These are phyloP conservation scores for Drosophila insularis DNA, from an alignment of 1,140 invertebrate species.

Conservation along the genomic window DNA sequence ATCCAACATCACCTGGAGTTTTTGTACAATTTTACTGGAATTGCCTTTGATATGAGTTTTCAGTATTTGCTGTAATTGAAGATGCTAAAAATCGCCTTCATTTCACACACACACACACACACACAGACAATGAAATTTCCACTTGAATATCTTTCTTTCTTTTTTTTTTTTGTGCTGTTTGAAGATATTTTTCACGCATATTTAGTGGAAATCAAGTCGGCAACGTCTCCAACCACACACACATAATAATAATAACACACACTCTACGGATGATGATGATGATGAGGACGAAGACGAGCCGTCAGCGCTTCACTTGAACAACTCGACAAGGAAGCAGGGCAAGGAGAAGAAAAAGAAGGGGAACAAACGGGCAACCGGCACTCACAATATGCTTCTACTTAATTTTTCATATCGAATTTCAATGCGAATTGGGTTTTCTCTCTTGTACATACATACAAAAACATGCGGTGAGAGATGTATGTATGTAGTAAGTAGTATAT, in stretches of 20 bases:
- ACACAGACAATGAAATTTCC: constrained; percentile 18
- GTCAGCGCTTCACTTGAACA: constrained; percentile 59
- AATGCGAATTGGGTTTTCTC: constrained; percentile 54
- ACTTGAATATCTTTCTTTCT: constrained; percentile 18
- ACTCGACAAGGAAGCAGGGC: constrained; percentile 43
- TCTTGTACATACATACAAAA: neutral
- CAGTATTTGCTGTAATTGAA: constrained; percentile 47
- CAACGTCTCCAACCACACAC: constrained; percentile 3
- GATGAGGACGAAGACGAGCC: constrained; percentile 26
- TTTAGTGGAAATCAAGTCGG: constrained; percentile 54
- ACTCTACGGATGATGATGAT: constrained; percentile 22
- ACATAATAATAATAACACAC: constrained; percentile 14
- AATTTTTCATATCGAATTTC: constrained; percentile 77
- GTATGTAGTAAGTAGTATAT: too few relatives aligned
- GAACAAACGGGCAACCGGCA: constrained; percentile 1
- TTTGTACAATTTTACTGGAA: neutral
- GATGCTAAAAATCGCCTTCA: constrained; percentile 57
- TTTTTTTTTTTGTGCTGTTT: constrained; percentile 19
- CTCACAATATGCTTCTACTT: constrained; percentile 52
- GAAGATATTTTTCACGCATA: constrained; percentile 43
- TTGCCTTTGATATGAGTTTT: neutral
- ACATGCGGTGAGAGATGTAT: too few relatives aligned
- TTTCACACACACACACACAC: constrained; percentile 30
- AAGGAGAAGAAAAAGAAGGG: neutral
- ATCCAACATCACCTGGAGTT: neutral